Percentiles rank a stretch among this genome's conserved stretches.
Conservation (phyloP, 2,888 invertebrate genomes). For the Stenurella melanura region DNA sequence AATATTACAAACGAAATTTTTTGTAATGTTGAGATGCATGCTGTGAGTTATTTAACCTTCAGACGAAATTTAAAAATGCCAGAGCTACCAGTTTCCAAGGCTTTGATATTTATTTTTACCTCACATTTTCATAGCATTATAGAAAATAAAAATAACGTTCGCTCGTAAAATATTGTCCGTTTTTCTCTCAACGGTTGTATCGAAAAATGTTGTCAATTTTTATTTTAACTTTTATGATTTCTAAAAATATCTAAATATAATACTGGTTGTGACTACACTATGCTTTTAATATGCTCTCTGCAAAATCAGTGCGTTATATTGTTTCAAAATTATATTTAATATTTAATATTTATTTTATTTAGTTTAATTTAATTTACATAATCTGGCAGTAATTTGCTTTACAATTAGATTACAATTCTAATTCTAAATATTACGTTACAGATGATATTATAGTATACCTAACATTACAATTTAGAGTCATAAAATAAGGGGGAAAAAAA, state of each 20-base stretch:
- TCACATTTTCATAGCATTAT: neutral
- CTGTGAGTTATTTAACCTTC: conserved; percentile 15
- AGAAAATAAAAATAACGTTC: conserved; percentile 18
- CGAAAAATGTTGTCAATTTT: neutral
- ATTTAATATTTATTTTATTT: too few relatives aligned
- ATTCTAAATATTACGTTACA: too few relatives aligned
- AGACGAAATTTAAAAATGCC: neutral
- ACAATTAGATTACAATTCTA: too few relatives aligned
- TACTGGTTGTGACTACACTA: neutral
- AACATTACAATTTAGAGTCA: too few relatives aligned
- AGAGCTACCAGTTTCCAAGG: conserved; percentile 7
- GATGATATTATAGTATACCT: too few relatives aligned
- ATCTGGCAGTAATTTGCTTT: too few relatives aligned
- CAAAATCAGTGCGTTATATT: neutral
- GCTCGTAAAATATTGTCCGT: conserved; percentile 4
- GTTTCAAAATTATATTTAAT: too few relatives aligned
- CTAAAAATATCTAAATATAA: conserved; percentile 4
- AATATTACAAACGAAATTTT: neutral
- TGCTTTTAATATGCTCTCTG: neutral
- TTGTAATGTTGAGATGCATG: neutral
- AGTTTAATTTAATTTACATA: too few relatives aligned
- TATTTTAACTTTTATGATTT: conserved; percentile 1
- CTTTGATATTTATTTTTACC: conserved; percentile 20
- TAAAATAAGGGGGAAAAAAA: too few relatives aligned
- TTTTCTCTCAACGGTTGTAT: neutral